Evolutionary conservation across 2,113 vertebrate species (phyloP).

Genomic region (Cryptomyrus ogoouensis): DNA sequence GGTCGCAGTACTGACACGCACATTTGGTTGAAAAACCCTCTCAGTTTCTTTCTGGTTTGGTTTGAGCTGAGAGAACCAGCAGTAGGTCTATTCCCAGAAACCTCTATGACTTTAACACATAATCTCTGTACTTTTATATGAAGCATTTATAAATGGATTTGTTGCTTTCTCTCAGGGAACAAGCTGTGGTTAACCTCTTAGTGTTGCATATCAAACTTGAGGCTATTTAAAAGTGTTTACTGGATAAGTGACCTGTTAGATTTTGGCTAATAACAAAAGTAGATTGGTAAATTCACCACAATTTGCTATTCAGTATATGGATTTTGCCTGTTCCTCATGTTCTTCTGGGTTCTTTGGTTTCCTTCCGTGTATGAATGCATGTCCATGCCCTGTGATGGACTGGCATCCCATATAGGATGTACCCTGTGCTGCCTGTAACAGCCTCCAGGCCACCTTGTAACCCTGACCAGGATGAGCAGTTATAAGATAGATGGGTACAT

Average conservation of each 20-base stretch:
- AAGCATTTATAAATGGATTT: background rate
- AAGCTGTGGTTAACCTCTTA: background rate
- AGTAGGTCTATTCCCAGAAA: background rate
- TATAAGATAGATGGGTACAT: background rate
- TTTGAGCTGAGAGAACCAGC: background rate
- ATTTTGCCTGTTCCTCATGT: background rate
- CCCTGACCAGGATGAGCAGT: background rate
- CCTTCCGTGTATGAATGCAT: background rate
- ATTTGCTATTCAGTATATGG: background rate
- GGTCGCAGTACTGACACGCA: background rate
- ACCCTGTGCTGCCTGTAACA: background rate
- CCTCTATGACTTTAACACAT: background rate
- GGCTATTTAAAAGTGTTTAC: background rate
- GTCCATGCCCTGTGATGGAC: background rate
- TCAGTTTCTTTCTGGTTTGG: background rate
- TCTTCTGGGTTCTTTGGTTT: background rate
- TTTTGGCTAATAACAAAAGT: background rate
- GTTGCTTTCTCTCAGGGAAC: background rate
- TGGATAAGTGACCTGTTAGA: background rate
- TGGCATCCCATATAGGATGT: background rate
- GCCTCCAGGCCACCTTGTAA: background rate
- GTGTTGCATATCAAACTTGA: background rate
- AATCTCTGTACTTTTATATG: background rate
- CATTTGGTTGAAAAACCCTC: background rate
- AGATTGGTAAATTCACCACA: background rate